Evolutionary conservation across 2,113 vertebrate genomes (phyloP).

Genomic region (Grantiella picta): DNA sequence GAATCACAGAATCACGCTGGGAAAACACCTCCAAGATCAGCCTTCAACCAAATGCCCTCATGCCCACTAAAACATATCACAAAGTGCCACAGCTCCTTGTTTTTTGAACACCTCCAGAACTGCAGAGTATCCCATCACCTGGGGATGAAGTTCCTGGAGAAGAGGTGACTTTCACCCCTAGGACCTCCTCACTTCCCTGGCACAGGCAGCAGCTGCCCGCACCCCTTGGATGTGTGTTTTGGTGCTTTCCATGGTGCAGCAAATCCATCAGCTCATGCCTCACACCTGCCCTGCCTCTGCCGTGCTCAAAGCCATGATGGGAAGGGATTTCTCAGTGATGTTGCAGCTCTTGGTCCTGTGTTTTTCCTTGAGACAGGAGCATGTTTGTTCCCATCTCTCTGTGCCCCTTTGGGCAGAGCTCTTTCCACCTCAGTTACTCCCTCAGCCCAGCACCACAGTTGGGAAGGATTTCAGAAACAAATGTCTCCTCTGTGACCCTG

Average conservation of each 20-base stretch:
- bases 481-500: neutral
- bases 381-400: neutral
- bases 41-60: neutral
- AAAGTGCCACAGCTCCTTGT: neutral
- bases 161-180: neutral
- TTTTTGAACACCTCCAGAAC: neutral
- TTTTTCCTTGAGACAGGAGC: neutral
- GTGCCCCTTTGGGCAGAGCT: neutral
- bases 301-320: accelerated
- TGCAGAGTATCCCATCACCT: neutral
- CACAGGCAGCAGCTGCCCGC: neutral
- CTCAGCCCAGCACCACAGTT: neutral
- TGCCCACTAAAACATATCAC: neutral
- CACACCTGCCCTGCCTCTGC: neutral
- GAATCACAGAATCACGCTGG: neutral
- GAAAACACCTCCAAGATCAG: neutral
- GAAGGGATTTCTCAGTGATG: neutral
- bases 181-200: neutral
- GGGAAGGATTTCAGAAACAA: neutral
- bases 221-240: too few species aligned
- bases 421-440: neutral
- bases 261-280: neutral
- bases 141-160: neutral
- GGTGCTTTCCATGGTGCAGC: neutral
- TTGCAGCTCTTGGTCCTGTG: neutral